Conservation (phyloP, 2,888 invertebrate species). For the Ditula angustiorana region DNA sequence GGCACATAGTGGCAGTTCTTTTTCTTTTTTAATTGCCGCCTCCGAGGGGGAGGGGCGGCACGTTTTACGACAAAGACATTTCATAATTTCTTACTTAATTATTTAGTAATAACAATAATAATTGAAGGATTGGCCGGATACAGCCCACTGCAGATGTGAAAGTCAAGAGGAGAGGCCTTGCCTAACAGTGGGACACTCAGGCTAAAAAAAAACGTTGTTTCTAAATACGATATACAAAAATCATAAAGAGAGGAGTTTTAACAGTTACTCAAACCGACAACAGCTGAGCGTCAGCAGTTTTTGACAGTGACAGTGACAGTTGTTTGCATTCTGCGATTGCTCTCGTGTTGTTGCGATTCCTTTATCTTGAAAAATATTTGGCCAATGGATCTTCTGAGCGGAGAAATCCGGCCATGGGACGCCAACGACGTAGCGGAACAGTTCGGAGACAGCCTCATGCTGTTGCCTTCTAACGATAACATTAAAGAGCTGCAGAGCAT, state of each 20-base stretch:
- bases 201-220: too few species aligned
- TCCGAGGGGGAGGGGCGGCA: too few species aligned
- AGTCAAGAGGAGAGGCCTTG: too few species aligned
- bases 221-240: too few species aligned
- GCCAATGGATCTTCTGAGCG: constrained; percentile 74
- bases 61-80: too few species aligned
- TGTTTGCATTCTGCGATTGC: constrained; percentile 23
- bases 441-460: constrained; percentile 89
- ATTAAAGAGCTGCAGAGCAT: constrained; percentile 94
- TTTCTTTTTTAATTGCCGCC: too few species aligned
- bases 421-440: constrained; percentile 79
- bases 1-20: too few species aligned
- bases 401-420: constrained; percentile 75
- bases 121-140: too few species aligned
- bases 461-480: constrained; percentile 91
- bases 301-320: constrained; percentile 44
- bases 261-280: constrained; percentile 8
- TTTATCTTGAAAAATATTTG: constrained; percentile 39
- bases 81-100: too few species aligned
- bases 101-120: too few species aligned
- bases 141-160: too few species aligned
- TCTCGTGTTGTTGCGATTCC: constrained; percentile 20
- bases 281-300: constrained; percentile 39
- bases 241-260: constrained; percentile 3
- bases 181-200: too few species aligned